These are phyloP conservation scores for Clangula hyemalis DNA, from an alignment of 2,797 vertebrate species.

Conservation along the genomic window DNA sequence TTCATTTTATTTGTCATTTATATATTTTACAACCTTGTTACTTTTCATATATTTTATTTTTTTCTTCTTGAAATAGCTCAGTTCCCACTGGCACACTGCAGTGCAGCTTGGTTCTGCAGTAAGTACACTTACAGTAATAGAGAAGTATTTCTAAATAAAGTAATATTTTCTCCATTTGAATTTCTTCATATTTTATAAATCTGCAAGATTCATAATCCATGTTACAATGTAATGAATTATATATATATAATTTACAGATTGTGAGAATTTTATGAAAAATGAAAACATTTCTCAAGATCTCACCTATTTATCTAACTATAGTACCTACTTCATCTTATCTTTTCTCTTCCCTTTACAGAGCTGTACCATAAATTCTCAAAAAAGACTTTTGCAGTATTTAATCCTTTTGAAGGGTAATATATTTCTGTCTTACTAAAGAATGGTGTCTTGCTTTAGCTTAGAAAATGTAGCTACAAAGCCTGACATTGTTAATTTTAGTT, in stretches of 20 bases:
- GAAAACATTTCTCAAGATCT: constrained; percentile 37
- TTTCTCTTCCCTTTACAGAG: constrained; percentile 35
- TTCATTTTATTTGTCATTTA: constrained; percentile 73
- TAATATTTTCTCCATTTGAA: not conserved
- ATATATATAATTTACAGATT: not conserved
- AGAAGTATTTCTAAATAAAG: not conserved
- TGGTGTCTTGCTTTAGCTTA: constrained; percentile 24
- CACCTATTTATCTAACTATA: constrained; percentile 42
- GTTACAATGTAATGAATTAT: constrained; percentile 13
- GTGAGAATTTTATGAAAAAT: constrained; percentile 51
- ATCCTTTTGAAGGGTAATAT: constrained; percentile 63
- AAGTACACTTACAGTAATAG: not conserved
- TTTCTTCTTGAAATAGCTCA: not conserved
- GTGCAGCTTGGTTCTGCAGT: not conserved
- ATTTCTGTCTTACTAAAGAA: constrained; percentile 57
- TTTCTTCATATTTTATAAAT: not conserved
- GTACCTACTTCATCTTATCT: constrained; percentile 5
- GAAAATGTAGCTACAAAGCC: constrained; percentile 54
- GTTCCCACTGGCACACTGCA: not conserved
- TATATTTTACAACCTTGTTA: constrained; percentile 61
- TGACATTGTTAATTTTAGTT: constrained; percentile 57
- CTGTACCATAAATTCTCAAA: constrained; percentile 56
- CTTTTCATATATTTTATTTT: constrained; percentile 33
- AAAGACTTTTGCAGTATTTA: constrained; percentile 35
- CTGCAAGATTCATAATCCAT: constrained; percentile 10